A percentile compares a stretch with the other conserved stretches of the same genome.
phyloP scores from a whole-genome alignment of 2,888 invertebrate species.

The Colletes collaris region DNA sequence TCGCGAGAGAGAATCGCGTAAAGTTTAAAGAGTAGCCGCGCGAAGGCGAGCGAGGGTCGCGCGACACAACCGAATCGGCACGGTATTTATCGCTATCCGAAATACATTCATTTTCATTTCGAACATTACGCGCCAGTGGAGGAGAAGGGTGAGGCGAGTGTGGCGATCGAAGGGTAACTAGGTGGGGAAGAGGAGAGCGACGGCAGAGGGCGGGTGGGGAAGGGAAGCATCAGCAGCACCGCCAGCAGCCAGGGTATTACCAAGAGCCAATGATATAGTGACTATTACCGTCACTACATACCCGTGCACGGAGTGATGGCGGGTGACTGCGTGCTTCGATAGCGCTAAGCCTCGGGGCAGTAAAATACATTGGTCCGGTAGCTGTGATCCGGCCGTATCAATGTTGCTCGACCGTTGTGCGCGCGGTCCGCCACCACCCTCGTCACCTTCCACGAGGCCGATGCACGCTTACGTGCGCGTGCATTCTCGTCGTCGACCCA shows the following conservation, averaged over 20 bases:
- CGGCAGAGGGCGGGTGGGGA: constrained; percentile 52
- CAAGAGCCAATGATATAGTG: constrained; percentile 83
- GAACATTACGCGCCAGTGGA: constrained; percentile 78
- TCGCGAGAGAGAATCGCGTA: constrained; percentile 60
- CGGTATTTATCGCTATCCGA: constrained; percentile 83
- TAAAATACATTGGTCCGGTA: constrained; percentile 82
- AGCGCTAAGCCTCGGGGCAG: constrained; percentile 82
- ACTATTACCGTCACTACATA: constrained; percentile 83
- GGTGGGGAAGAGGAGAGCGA: constrained; percentile 28
- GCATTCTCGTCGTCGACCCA: constrained; percentile 5
- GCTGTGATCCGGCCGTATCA: constrained; percentile 83
- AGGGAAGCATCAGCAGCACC: constrained; percentile 69
- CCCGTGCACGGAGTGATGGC: constrained; percentile 82
- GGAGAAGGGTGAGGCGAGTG: constrained; percentile 53
- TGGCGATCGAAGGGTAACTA: constrained; percentile 52
- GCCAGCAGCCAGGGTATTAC: constrained; percentile 80
- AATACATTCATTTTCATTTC: constrained; percentile 83
- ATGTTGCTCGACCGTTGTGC: constrained; percentile 81
- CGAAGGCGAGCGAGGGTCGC: constrained; percentile 61
- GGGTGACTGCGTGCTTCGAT: constrained; percentile 83
- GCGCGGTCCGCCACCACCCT: constrained; percentile 72
- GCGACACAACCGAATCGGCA: constrained; percentile 77
- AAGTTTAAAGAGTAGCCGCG: constrained; percentile 26
- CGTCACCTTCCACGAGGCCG: constrained; percentile 43
- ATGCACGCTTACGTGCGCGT: constrained; percentile 24